These are phyloP conservation scores for Schizaphis graminum DNA, from an alignment of 2,888 invertebrate species.

Conservation along the genomic window DNA sequence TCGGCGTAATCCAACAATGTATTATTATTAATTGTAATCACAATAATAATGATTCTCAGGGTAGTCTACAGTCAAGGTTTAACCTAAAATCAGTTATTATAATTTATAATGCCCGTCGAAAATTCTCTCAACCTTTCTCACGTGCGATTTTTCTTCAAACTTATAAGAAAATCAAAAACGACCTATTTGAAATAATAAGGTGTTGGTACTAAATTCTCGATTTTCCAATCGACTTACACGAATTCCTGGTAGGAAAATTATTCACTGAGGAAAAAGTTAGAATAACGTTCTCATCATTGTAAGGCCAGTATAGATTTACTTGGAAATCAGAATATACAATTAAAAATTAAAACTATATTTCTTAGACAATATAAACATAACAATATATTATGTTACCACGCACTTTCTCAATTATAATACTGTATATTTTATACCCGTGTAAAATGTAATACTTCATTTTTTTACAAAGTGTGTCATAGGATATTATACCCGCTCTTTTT, in stretches of 20 bases:
- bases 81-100: background rate
- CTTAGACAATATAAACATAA: background rate
- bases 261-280: background rate
- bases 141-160: background rate
- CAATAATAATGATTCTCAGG: background rate
- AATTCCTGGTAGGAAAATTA: background rate
- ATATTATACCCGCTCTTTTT: background rate
- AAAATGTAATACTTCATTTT: background rate
- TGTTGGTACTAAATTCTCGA: background rate
- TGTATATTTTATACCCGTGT: background rate
- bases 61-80: background rate
- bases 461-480: constrained; percentile 1
- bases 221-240: background rate
- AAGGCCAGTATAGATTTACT: background rate
- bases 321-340: background rate
- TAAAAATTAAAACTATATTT: background rate
- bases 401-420: background rate
- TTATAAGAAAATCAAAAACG: background rate
- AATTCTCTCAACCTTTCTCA: background rate
- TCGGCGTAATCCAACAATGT: background rate
- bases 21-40: background rate
- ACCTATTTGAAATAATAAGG: background rate
- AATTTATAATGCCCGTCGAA: background rate
- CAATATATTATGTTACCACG: background rate
- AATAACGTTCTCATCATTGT: background rate